A percentile compares a stretch with the other conserved stretches of the same genome.
phyloP scores from a whole-genome alignment of 2,797 vertebrate genomes.

The Eremophila alpestris region DNA sequence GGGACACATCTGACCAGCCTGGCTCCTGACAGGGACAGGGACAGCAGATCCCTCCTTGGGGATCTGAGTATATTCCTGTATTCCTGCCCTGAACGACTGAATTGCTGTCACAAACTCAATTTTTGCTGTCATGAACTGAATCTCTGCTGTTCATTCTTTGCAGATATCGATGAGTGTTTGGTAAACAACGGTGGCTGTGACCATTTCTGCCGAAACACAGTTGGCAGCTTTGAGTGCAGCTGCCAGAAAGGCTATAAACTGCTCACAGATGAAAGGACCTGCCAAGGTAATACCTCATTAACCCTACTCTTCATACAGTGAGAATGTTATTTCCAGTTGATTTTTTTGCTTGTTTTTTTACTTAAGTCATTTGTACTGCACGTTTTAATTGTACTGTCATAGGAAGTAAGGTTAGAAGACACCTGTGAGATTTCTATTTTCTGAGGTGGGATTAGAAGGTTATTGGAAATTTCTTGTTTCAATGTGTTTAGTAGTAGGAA shows the following conservation, averaged over 20 bases:
- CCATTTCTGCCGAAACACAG: constrained; percentile 94
- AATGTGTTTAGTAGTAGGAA: background rate
- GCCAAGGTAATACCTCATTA: constrained; percentile 85
- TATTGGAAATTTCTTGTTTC: background rate
- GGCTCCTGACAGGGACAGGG: background rate
- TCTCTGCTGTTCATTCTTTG: background rate
- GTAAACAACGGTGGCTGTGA: constrained; percentile 93
- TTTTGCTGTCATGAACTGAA: background rate
- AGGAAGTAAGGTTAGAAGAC: background rate
- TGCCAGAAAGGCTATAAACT: constrained; percentile 96
- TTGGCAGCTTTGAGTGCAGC: constrained; percentile 94
- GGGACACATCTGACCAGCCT: background rate
- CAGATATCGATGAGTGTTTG: constrained; percentile 96
- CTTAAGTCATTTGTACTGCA: background rate
- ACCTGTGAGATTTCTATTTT: background rate
- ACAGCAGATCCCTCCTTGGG: background rate
- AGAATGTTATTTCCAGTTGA: background rate
- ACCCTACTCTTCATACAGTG: background rate
- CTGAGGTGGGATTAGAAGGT: background rate
- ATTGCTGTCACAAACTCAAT: background rate
- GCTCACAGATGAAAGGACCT: constrained; percentile 93
- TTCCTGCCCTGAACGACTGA: background rate
- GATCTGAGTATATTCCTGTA: background rate
- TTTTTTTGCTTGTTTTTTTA: background rate
- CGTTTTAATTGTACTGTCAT: background rate